Percentiles rank a stretch among this genome's conserved stretches.
Conservation (phyloP, 2,113 vertebrate genomes). For the Xiphophorus maculatus region DNA sequence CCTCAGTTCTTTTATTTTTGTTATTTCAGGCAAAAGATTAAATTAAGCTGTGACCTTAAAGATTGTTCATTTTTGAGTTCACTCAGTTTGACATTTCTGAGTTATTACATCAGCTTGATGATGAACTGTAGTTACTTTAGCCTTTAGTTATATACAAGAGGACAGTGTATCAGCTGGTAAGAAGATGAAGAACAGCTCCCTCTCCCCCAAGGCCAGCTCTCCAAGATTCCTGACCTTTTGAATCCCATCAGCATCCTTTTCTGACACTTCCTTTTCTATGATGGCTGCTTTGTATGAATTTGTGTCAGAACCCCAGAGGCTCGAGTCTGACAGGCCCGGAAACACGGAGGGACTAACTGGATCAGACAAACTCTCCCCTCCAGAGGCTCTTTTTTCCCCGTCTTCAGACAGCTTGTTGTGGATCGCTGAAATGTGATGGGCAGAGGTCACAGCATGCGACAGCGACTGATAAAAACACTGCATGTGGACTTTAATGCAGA, state of each 20-base stretch:
- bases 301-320: conserved; percentile 34
- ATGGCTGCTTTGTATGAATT: conserved; percentile 66
- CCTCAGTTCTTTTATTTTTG: too few species aligned
- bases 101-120: too few species aligned
- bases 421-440: conserved; percentile 47
- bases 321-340: conserved; percentile 46
- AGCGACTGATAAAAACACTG: conserved; percentile 43
- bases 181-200: conserved; percentile 4
- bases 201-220: conserved; percentile 1
- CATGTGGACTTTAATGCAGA: conserved; percentile 56
- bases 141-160: conserved; percentile 7
- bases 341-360: conserved; percentile 16
- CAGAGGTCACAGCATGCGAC: conserved; percentile 54
- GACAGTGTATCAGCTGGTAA: conserved; percentile 16
- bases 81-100: too few species aligned
- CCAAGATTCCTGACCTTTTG: conserved; percentile 42
- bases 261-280: conserved; percentile 45
- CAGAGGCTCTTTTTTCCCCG: conserved; percentile 8
- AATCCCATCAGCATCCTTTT: conserved; percentile 41
- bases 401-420: conserved; percentile 44
- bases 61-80: neutral
- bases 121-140: too few species aligned
- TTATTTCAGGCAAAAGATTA: too few species aligned
- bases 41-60: too few species aligned
- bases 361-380: conserved; percentile 5